Conservation (phyloP, 2,888 invertebrate species). For the Venustoraphidia nigricollis region DNA sequence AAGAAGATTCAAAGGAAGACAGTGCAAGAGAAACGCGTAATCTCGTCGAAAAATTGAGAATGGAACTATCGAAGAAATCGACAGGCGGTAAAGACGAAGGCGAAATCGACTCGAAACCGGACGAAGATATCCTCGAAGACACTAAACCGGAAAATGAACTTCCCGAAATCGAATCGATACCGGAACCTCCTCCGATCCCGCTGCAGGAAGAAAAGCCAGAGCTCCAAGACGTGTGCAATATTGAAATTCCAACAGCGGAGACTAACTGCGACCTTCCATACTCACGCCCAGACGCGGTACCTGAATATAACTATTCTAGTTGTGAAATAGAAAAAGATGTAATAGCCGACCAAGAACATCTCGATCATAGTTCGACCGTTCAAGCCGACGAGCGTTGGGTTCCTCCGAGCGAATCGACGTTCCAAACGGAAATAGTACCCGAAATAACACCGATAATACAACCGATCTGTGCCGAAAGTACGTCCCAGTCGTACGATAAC, state of each 20-base stretch:
- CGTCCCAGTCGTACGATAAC: too few species aligned
- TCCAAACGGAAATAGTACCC: too few species aligned
- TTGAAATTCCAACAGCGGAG: constrained; percentile 3
- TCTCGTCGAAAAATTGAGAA: constrained; percentile 67
- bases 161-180: constrained; percentile 7
- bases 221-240: constrained; percentile 1
- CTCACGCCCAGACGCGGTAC: constrained; percentile 4
- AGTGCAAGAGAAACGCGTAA: constrained; percentile 70
- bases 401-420: constrained; percentile 31
- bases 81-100: constrained; percentile 30
- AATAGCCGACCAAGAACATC: constrained; percentile 25
- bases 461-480: too few species aligned
- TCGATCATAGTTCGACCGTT: constrained; percentile 25
- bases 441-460: too few species aligned
- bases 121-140: constrained; percentile 18
- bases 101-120: constrained; percentile 19
- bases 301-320: neutral
- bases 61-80: constrained; percentile 54
- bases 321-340: constrained; percentile 18
- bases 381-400: constrained; percentile 46
- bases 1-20: constrained; percentile 68
- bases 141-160: constrained; percentile 2
- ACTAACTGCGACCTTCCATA: constrained; percentile 4
- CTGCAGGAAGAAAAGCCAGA: constrained; percentile 9
- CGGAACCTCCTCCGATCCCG: constrained; percentile 11